Evolutionary conservation across 2,888 invertebrate genomes (phyloP).

Genomic region (Camponotus fellah): DNA sequence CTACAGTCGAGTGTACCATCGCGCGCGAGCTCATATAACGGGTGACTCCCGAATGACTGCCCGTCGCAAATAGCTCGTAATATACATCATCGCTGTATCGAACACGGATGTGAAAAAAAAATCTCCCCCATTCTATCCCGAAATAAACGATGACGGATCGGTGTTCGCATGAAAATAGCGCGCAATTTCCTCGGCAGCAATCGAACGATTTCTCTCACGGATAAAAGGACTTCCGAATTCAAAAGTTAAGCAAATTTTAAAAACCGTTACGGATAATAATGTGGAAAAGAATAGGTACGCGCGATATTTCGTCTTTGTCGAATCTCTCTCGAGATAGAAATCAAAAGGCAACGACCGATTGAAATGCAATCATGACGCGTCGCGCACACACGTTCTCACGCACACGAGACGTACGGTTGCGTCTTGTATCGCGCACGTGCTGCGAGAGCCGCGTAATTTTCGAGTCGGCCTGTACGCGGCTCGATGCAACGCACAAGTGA

Average conservation of each 20-base stretch:
- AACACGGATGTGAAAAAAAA: not conserved
- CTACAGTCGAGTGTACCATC: constrained; percentile 83
- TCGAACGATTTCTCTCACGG: not conserved
- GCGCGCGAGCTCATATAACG: constrained; percentile 74
- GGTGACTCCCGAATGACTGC: constrained; percentile 67
- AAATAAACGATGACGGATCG: not conserved
- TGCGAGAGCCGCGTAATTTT: constrained; percentile 49
- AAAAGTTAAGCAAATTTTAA: not conserved
- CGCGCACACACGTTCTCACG: not conserved
- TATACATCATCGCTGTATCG: not conserved
- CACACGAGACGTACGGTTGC: constrained; percentile 4
- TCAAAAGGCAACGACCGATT: constrained; percentile 1
- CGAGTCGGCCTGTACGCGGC: constrained; percentile 50
- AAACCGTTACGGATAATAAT: not conserved
- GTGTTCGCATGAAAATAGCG: not conserved
- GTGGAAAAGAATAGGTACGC: not conserved
- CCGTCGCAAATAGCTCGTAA: constrained; percentile 63
- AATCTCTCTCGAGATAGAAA: constrained; percentile 15
- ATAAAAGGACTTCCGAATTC: not conserved
- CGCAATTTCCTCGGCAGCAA: not conserved
- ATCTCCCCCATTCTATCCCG: not conserved
- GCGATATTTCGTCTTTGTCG: not conserved
- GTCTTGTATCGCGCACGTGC: constrained; percentile 59
- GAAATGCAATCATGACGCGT: constrained; percentile 24
- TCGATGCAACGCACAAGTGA: constrained; percentile 42